Base-by-base conservation (phyloP, 1,140 invertebrate genomes). In the Olivierus martensii region DNA sequence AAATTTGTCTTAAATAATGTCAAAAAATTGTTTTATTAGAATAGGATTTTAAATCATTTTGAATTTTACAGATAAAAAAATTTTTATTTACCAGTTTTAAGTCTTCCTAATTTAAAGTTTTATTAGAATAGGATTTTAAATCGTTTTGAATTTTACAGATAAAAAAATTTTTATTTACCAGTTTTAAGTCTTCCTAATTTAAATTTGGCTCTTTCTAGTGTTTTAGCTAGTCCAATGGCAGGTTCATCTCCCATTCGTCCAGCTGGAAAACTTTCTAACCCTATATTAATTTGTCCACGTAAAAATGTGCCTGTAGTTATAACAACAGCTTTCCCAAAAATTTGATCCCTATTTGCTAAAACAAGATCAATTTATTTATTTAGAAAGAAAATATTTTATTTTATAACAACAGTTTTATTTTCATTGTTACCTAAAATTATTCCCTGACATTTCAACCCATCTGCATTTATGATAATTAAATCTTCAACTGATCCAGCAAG, bases 221-320 rank as follows among this genome's bases (percentile, higher is more conserved):
- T 90, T 59, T 83, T 73, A 3, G 87, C 87, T 49, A 95, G 71
- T 2, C 80, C 86, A 60, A 89, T 79, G 2, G 89, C 76, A 2
- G 89, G 79, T 57, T 77, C 76, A 69, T 94, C 91, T 9, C 83
- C 86, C 3, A 91, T 73, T 59, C 91, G 69, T 3, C 91, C 91
- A 52, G 89, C 89, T n/a, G 87, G 83, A 53, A 69, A 73, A 15
- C 75, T 71, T 52, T 85, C 78, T 48, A 85, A 67, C 12, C 91
- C 91, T 58, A 90, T 84, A 67, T 88, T 89, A 43, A 95, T 93
- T 64, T 82, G 77, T 2, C 84, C 91, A 53, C 85, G 77, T 18
- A 95, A 71, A 73, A 95, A 95, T n/a, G 91, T 95, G 14, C 91
- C 91, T 0, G 90, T 92, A 28, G 91, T 92, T 57, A 95, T 77